phyloP scores from a whole-genome alignment of 2,113 vertebrate genomes.

The Rana temporaria region DNA sequence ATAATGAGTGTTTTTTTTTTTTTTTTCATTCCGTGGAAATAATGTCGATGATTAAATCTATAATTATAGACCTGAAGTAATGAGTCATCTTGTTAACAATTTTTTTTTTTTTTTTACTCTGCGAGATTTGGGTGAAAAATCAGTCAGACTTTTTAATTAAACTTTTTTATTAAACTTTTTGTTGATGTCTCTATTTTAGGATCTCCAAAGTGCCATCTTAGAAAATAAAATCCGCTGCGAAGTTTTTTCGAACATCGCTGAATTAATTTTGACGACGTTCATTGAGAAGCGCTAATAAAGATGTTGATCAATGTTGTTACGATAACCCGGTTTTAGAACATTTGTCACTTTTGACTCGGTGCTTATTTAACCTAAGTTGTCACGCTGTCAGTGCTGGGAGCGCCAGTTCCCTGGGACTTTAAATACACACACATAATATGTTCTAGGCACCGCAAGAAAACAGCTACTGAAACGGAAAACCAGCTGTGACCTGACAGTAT shows the following conservation, averaged over 20 bases:
- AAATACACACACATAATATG: conserved; percentile 11
- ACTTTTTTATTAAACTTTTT: conserved; percentile 21
- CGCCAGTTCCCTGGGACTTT: conserved; percentile 68
- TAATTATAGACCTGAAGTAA: conserved; percentile 30
- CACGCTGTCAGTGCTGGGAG: conserved; percentile 72
- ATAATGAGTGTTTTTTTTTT: conserved; percentile 13
- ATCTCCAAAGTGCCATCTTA: background rate
- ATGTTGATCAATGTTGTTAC: background rate
- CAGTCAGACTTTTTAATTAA: conserved; percentile 14
- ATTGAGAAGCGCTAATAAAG: background rate
- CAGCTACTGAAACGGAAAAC: conserved; percentile 11
- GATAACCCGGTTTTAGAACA: conserved; percentile 73
- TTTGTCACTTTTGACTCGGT: conserved; percentile 79
- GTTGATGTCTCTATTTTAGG: background rate
- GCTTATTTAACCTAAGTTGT: conserved; percentile 81
- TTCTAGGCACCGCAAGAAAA: conserved; percentile 14
- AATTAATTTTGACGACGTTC: background rate
- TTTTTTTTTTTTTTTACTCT: background rate
- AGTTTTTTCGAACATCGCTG: background rate
- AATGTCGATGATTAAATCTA: conserved; percentile 23
- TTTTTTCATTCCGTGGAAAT: no score
- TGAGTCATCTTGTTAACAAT: conserved; percentile 44
- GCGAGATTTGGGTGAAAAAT: background rate
- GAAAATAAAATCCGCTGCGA: background rate
- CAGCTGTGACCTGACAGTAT: conserved; percentile 37